Base-by-base conservation (phyloP, 2,113 vertebrate species). In the Origma solitaria region DNA sequence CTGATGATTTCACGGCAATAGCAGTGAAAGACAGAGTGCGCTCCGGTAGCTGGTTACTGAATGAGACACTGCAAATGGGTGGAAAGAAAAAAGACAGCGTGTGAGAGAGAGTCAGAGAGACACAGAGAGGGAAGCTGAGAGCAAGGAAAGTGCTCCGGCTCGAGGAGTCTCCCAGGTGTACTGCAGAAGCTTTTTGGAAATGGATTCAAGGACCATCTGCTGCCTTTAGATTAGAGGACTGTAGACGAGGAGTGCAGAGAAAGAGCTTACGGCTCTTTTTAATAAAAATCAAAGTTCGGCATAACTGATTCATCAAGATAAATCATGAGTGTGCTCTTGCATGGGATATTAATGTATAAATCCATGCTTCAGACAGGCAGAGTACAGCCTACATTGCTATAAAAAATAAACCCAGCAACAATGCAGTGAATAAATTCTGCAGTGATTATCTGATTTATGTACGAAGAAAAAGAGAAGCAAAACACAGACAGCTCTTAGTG, bases 1-100 rank as follows among this genome's bases (percentile, higher is more conserved):
- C 98, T 77, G 98, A 97, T 98, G 97, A 98, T 98, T 98, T 98
- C 97, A 94, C 97, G 93, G 98, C 97, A 97, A 94, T 96, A 94
- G 97, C 95, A 72, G 96, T 87, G 98, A 92, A 93, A 92, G 69
- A 57, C 84, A 24, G 92, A 85, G 87, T 35, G 87, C 5, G 79
- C 93, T 93, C 94, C 6, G 38, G 13, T 89, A 78, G 94, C 93
- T 47, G 86, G 86, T 82, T 89, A 40, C 94, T 80, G 93, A 96
- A 88, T 88, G 96, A 95, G 90, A 92, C 68, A 65, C 91, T 90
- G 95, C 93, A 87, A 61, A 94, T 37, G 90, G 86, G 72, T 75
- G 72, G 88, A 86, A 96, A 92, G 96, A 60, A 88, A 72, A 88
- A 71, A 73, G 77, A 11, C 89, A 78, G 82, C 82, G 2, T 82